phyloP scores from a whole-genome alignment of 2,113 vertebrate species.

The Etheostoma spectabile region DNA sequence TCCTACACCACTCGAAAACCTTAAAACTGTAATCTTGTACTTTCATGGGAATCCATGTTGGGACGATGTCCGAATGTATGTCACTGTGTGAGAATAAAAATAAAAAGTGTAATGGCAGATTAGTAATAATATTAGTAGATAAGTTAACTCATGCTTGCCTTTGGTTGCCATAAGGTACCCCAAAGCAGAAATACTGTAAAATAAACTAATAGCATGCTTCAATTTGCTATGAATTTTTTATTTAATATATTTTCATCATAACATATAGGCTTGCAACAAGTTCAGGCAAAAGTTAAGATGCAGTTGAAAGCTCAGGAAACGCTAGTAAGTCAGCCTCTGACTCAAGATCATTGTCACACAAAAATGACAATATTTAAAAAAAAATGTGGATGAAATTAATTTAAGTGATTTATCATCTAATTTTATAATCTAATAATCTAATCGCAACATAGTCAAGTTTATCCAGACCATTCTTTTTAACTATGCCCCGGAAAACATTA shows the following conservation, averaged over 20 bases:
- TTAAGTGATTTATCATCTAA: not conserved
- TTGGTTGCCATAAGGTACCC: too few relatives aligned
- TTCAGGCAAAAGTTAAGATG: not conserved
- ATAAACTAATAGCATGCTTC: not conserved
- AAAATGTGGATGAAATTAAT: not conserved
- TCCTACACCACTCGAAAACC: conserved; percentile 5
- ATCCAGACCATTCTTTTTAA: not conserved
- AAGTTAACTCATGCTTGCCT: too few relatives aligned
- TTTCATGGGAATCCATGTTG: conserved; percentile 11
- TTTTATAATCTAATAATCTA: not conserved
- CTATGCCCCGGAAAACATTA: not conserved
- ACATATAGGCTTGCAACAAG: not conserved
- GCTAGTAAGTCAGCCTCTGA: not conserved
- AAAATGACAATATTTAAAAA: not conserved
- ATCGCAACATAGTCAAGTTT: not conserved
- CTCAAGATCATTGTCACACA: too few relatives aligned
- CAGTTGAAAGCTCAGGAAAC: not conserved
- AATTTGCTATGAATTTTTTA: not conserved
- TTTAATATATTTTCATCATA: not conserved
- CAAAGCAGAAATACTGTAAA: not conserved
- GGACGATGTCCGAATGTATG: not conserved
- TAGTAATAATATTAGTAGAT: too few relatives aligned
- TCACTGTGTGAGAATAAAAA: not conserved
- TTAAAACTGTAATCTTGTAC: not conserved
- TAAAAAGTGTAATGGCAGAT: not conserved